These are phyloP conservation scores for Apostichopus parvimensis DNA, from an alignment of 35 echinoderm and acorn worm species.

Conservation along the genomic window DNA sequence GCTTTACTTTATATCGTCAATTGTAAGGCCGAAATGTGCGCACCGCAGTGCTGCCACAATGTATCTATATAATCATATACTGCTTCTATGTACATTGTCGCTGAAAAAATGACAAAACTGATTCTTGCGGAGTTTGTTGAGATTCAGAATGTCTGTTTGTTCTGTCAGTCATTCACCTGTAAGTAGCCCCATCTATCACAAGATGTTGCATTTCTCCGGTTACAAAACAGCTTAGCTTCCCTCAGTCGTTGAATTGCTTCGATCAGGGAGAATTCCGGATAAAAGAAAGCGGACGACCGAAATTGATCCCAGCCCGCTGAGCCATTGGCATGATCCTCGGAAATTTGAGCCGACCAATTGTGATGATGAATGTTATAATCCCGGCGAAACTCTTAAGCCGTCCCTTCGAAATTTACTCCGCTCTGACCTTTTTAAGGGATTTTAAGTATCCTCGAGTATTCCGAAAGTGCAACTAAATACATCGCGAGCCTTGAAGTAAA, in stretches of 20 bases:
- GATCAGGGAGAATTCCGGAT: not conserved
- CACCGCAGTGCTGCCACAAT: too few species aligned
- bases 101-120: not conserved
- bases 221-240: not conserved
- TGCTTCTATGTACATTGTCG: too few species aligned
- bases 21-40: too few species aligned
- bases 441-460: not conserved
- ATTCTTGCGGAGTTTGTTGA: not conserved
- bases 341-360: not conserved
- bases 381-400: not conserved
- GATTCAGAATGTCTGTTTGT: not conserved
- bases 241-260: not conserved
- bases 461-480: not conserved
- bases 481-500: not conserved
- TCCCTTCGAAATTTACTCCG: not conserved
- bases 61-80: too few species aligned
- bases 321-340: not conserved
- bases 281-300: not conserved
- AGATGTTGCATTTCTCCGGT: not conserved
- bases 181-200: conserved; percentile 8
- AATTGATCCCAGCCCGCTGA: not conserved
- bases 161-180: conserved; percentile 8
- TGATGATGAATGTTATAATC: not conserved
- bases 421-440: not conserved
- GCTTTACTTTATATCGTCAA: too few species aligned